Base-by-base conservation (phyloP, 2,113 vertebrate species). In the Neoarius graeffei region DNA sequence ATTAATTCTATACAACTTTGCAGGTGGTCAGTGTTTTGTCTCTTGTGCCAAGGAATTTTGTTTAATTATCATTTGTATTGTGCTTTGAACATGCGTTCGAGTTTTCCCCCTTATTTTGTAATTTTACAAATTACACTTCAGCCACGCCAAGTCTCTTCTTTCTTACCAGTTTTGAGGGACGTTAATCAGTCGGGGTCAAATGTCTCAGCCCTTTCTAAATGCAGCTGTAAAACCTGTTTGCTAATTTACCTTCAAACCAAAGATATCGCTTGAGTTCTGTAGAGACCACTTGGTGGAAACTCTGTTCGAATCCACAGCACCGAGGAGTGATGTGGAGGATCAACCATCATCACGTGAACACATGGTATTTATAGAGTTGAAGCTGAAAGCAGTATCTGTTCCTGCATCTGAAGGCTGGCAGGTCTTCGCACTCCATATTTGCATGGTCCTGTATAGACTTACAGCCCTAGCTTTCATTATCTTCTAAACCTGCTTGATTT, bases 361-460 rank as follows among this genome's bases (percentile, higher is more conserved):
- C 57, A 25, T 42, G 42, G 57, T 89, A 81, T 91, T 84, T 86
- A 76, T 89, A 48, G 76, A 77, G 80, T 27, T 59, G 57, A 85
- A 87, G 85, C 85, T 67, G 48, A 86, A 79, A 60, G 81, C 87
- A 62, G 71, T 83, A 79, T 81, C 86, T 86, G 74, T 88, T 86
- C 57, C 54, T 89, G 85, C 77, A 69, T 81, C 69, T 83, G 62
- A 83, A 76, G 81, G 64, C 83, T 30, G 86, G 25, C 81, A 57
- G 69, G 52, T 86, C 71, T 83, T 86, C 77, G 76, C 80, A 35
- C 74, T 81, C 85, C 79, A 64, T 62, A 60, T 87, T 86, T 83
- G 90, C 88, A 91, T 87, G 88, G 87, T 89, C 74, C 76, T 82
- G 48, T 59, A 56, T 81, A 81, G n/a, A 80, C 64, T 7, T 71